phyloP scores from a whole-genome alignment of 2,888 invertebrate species.

The Polietes domitor region DNA sequence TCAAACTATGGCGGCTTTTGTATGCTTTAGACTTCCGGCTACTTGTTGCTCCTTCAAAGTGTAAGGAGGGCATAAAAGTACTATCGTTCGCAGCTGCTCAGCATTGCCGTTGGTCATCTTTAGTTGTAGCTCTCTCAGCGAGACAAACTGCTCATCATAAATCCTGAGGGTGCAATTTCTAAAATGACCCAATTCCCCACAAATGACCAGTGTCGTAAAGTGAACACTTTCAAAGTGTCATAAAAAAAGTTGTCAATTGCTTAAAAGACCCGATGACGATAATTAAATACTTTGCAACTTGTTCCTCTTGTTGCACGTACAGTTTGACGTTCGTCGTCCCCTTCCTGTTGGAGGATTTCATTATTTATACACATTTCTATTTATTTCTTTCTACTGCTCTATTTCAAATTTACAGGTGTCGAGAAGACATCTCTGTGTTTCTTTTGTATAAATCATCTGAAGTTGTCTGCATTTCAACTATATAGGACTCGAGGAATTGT shows the following conservation, averaged over 20 bases:
- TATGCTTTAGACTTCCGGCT: too few relatives aligned
- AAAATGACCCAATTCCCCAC: background rate
- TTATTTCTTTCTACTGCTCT: background rate
- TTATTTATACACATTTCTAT: background rate
- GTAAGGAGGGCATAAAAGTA: too few relatives aligned
- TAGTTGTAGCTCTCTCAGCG: too few relatives aligned
- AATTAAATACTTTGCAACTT: background rate
- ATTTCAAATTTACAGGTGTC: slow-evolving; percentile 6
- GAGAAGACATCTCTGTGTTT: background rate
- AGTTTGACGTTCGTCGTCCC: background rate
- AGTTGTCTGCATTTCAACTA: slow-evolving; percentile 2
- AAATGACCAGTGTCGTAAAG: background rate
- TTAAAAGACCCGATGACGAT: background rate
- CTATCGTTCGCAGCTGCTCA: too few relatives aligned
- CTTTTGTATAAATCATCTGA: background rate
- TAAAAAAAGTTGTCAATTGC: background rate
- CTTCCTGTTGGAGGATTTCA: background rate
- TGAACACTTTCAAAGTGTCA: background rate
- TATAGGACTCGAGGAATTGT: background rate
- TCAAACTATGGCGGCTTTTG: too few relatives aligned
- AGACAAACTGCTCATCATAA: too few relatives aligned
- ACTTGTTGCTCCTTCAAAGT: too few relatives aligned
- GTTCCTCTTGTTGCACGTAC: background rate
- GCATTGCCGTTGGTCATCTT: too few relatives aligned
- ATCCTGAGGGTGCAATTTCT: too few relatives aligned